Evolutionary conservation across 2,888 invertebrate genomes (phyloP).

Genomic region (Aphodius granarius): DNA sequence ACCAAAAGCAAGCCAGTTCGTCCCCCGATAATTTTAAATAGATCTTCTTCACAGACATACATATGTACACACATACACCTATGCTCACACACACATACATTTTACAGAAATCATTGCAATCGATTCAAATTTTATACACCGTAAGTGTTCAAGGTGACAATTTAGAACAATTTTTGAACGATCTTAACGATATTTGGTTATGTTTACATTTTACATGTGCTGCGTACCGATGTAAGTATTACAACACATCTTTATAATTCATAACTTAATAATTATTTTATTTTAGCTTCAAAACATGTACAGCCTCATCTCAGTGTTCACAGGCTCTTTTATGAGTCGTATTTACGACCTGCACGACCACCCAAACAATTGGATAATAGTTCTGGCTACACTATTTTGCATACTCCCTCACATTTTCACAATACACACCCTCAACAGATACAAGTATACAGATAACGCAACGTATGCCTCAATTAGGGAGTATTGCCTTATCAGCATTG

Average conservation of each 20-base stretch:
- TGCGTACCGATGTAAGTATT: too few relatives aligned
- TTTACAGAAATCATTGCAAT: too few relatives aligned
- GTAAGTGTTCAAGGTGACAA: too few relatives aligned
- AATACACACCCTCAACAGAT: background rate
- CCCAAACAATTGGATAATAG: background rate
- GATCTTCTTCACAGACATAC: too few relatives aligned
- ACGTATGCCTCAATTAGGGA: background rate
- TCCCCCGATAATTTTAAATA: too few relatives aligned
- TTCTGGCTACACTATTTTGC: background rate
- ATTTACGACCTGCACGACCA: background rate
- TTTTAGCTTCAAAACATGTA: background rate
- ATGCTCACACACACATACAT: too few relatives aligned
- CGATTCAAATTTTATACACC: too few relatives aligned
- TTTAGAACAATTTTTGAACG: too few relatives aligned
- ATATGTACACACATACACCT: too few relatives aligned
- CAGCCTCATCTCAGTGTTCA: background rate
- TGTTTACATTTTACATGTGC: too few relatives aligned
- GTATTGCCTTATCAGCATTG: background rate
- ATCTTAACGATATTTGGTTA: too few relatives aligned
- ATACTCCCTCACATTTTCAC: background rate
- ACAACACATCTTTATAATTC: background rate
- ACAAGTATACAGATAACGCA: background rate
- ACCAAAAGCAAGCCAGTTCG: too few relatives aligned
- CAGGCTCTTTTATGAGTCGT: background rate
- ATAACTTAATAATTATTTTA: background rate